Conservation (phyloP, 2,888 invertebrate species). For the Cataglyphis rosenhaueri region DNA sequence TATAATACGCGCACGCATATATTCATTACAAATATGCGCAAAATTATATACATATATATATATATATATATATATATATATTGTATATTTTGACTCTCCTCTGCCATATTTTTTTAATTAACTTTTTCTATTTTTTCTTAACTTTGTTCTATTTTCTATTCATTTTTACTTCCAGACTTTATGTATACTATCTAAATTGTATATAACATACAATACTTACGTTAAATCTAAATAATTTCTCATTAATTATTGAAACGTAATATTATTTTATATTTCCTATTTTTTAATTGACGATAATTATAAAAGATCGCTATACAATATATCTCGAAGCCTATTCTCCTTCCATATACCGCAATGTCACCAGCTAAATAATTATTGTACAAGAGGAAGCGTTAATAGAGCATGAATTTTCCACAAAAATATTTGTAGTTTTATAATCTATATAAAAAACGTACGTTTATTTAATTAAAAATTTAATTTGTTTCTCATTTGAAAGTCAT, state of each 20-base stretch:
- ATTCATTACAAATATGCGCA: not conserved
- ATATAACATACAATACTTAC: not conserved
- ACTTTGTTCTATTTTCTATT: not conserved
- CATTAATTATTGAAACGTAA: slow-evolving; percentile 7
- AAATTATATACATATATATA: not conserved
- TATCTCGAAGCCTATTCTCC: not conserved
- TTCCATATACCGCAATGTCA: not conserved
- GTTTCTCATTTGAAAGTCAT: not conserved
- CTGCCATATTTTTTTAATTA: slow-evolving; percentile 2
- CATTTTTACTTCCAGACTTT: not conserved
- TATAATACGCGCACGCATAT: not conserved
- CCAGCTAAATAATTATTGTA: slow-evolving; percentile 10
- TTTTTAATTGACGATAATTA: slow-evolving; percentile 19
- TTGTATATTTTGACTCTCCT: not conserved
- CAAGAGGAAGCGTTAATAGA: not conserved
- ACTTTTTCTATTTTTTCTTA: not conserved
- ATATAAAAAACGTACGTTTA: not conserved
- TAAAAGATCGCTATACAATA: not conserved
- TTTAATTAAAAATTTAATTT: not conserved
- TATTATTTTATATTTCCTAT: not conserved
- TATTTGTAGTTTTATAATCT: not conserved
- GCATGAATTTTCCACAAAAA: not conserved
- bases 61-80: too few relatives aligned
- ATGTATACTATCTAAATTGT: not conserved
- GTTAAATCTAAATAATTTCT: not conserved